Evolutionary conservation across 2,888 invertebrate species (phyloP).

Genomic region (Ophioninae sp.): DNA sequence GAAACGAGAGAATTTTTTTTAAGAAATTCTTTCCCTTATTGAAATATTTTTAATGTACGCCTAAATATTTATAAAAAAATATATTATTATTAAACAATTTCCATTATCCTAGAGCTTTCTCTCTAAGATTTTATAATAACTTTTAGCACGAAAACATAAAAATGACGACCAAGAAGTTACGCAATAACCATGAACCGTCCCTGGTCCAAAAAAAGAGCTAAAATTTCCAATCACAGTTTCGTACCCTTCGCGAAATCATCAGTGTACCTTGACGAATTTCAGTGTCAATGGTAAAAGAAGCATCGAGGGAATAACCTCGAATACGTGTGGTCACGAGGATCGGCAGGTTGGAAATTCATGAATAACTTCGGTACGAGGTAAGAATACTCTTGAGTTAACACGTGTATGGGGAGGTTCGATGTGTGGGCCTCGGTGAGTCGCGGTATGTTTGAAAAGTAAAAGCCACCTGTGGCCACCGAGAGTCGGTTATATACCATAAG

Average conservation of each 20-base stretch:
- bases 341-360: constrained; percentile 48
- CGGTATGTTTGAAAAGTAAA: constrained; percentile 69
- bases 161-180: too few relatives aligned
- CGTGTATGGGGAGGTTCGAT: neutral
- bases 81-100: neutral
- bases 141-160: too few relatives aligned
- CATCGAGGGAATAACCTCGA: neutral
- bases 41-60: neutral
- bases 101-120: too few relatives aligned
- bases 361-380: constrained; percentile 50
- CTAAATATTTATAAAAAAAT: neutral
- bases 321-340: too few relatives aligned
- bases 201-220: too few relatives aligned
- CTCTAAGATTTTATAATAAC: too few relatives aligned
- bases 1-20: neutral
- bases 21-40: neutral
- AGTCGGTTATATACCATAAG: constrained; percentile 32
- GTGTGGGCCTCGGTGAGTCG: constrained; percentile 50
- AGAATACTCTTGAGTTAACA: constrained; percentile 22
- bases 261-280: constrained; percentile 4
- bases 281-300: constrained; percentile 4
- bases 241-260: too few relatives aligned
- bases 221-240: too few relatives aligned
- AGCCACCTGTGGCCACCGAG: constrained; percentile 74
- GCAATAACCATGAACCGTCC: too few relatives aligned